Evolutionary conservation across 2,888 invertebrate genomes (phyloP).

Genomic region (Eumacrocentrus americanus): DNA sequence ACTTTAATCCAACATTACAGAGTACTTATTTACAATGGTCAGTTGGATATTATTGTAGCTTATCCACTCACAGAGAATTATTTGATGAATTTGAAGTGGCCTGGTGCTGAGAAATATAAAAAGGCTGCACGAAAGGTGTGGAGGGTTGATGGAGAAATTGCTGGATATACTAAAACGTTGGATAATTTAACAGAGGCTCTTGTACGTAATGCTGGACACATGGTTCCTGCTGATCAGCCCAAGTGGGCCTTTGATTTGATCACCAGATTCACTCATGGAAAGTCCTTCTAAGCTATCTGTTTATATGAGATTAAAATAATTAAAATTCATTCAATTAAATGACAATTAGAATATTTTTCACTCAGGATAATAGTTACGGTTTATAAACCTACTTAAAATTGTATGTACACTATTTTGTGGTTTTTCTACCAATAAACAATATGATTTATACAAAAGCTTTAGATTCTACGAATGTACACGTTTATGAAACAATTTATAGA

Average conservation of each 20-base stretch:
- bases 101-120: constrained; percentile 59
- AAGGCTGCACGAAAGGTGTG: constrained; percentile 57
- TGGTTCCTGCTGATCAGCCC: constrained; percentile 64
- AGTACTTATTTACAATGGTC: constrained; percentile 87
- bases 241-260: constrained; percentile 62
- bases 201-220: constrained; percentile 63
- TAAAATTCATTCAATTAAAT: neutral
- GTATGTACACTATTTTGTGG: neutral
- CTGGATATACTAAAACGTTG: constrained; percentile 60
- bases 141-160: constrained; percentile 58
- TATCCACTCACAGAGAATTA: constrained; percentile 85
- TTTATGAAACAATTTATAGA: too few species aligned
- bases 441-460: neutral
- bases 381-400: neutral
- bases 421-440: neutral
- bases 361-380: neutral
- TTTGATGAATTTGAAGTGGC: constrained; percentile 66
- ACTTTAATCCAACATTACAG: constrained; percentile 72
- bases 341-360: neutral
- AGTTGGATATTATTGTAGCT: constrained; percentile 89
- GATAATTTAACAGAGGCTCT: constrained; percentile 59
- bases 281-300: constrained; percentile 45
- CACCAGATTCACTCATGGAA: constrained; percentile 54
- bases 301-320: neutral
- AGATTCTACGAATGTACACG: too few species aligned